phyloP scores from a whole-genome alignment of 2,113 vertebrate species.

The Orycteropus afer region DNA sequence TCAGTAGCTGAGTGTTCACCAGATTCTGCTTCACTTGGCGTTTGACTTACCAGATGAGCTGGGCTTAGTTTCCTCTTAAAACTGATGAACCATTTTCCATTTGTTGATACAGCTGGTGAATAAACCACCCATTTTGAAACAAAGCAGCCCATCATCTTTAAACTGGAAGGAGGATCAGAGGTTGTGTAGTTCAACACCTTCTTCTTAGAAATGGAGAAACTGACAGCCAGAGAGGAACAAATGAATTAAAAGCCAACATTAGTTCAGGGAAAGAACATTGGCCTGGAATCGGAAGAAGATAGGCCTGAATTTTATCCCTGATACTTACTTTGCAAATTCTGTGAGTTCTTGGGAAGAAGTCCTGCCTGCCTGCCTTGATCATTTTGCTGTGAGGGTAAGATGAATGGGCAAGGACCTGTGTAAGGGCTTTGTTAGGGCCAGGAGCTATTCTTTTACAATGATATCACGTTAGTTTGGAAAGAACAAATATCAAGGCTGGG shows the following conservation, averaged over 20 bases:
- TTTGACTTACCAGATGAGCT: neutral
- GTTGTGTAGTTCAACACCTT: neutral
- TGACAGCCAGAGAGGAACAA: neutral
- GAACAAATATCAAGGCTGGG: neutral
- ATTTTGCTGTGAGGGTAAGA: neutral
- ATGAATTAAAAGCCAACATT: neutral
- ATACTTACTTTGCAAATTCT: neutral
- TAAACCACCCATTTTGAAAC: neutral
- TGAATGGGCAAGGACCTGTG: neutral
- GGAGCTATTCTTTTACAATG: neutral
- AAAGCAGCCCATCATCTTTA: neutral
- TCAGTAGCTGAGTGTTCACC: neutral
- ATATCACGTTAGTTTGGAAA: neutral
- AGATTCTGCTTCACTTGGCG: neutral
- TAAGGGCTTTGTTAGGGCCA: neutral
- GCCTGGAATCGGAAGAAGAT: neutral
- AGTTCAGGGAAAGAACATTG: neutral
- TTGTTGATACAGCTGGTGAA: neutral
- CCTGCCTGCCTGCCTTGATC: neutral
- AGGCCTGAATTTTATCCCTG: neutral
- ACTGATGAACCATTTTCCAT: neutral
- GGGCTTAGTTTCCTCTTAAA: slow-evolving; percentile 23
- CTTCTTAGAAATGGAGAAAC: neutral
- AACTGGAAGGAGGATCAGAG: neutral
- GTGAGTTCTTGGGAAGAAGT: neutral